Evolutionary conservation across 2,888 invertebrate genomes (phyloP).

Genomic region (Dichetophora obliterata): DNA sequence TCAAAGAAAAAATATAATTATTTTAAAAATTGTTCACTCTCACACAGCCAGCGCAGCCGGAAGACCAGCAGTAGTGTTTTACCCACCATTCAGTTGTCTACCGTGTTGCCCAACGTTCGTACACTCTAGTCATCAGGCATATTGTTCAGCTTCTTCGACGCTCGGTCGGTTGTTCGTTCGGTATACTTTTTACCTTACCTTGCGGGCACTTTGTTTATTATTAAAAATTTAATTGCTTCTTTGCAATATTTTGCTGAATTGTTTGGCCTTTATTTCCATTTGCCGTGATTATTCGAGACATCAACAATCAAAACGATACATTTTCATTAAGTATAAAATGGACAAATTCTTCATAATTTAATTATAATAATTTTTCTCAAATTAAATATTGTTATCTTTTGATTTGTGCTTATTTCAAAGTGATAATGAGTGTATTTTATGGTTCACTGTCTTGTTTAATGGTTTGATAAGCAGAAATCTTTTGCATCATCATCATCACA

Average conservation of each 20-base stretch:
- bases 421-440: background rate
- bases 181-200: background rate
- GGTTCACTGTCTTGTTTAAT: background rate
- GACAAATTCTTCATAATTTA: background rate
- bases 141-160: background rate
- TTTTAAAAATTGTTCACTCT: slow-evolving; percentile 11
- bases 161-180: background rate
- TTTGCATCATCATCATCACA: background rate
- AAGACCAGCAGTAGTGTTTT: slow-evolving; percentile 16
- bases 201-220: background rate
- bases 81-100: slow-evolving; percentile 10
- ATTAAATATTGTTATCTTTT: background rate
- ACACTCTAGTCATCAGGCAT: background rate
- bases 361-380: background rate
- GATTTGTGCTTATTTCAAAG: background rate
- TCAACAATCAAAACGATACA: background rate
- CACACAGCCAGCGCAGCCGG: background rate
- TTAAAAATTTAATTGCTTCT: background rate
- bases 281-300: background rate
- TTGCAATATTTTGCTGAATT: background rate
- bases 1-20: background rate
- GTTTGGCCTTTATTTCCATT: background rate
- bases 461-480: background rate
- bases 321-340: no score
- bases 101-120: background rate